A percentile compares a stretch with the other conserved stretches of the same genome.
Conservation (phyloP, 2,888 invertebrate genomes). For the Leucophora obtusa region DNA sequence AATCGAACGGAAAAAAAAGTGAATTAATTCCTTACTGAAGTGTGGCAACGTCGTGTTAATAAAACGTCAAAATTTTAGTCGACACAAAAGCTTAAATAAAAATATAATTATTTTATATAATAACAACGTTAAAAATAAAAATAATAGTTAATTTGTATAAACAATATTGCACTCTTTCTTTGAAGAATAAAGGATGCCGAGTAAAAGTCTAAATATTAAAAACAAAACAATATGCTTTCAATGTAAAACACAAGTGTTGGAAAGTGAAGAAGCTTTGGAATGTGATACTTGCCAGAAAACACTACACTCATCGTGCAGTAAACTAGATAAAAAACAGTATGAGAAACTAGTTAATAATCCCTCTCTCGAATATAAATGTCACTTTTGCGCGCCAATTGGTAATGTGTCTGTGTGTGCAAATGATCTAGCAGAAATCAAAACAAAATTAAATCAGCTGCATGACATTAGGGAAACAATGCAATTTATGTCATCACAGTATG, state of each 20-base stretch:
- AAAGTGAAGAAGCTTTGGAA: slow-evolving; percentile 9
- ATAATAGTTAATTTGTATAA: no score
- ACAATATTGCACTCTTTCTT: not conserved
- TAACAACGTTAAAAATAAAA: no score
- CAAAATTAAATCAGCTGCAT: slow-evolving; percentile 2
- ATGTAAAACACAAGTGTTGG: slow-evolving; percentile 28
- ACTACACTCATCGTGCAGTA: not conserved
- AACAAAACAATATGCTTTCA: slow-evolving; percentile 15
- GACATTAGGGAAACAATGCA: slow-evolving; percentile 16
- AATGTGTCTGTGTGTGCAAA: no score
- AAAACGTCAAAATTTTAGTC: no score
- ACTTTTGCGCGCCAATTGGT: not conserved
- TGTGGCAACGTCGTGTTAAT: no score
- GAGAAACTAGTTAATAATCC: not conserved
- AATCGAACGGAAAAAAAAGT: no score
- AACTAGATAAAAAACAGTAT: slow-evolving; percentile 1
- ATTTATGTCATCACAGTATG: no score
- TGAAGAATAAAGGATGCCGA: not conserved
- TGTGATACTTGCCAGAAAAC: slow-evolving; percentile 9
- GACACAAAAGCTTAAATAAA: no score
- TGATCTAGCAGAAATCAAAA: slow-evolving; percentile 11
- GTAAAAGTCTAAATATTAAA: not conserved
- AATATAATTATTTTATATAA: no score
- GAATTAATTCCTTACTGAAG: no score
- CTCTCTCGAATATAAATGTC: slow-evolving; percentile 25